Base-by-base conservation (phyloP, 2,797 vertebrate species). In the Mastacembelus armatus region DNA sequence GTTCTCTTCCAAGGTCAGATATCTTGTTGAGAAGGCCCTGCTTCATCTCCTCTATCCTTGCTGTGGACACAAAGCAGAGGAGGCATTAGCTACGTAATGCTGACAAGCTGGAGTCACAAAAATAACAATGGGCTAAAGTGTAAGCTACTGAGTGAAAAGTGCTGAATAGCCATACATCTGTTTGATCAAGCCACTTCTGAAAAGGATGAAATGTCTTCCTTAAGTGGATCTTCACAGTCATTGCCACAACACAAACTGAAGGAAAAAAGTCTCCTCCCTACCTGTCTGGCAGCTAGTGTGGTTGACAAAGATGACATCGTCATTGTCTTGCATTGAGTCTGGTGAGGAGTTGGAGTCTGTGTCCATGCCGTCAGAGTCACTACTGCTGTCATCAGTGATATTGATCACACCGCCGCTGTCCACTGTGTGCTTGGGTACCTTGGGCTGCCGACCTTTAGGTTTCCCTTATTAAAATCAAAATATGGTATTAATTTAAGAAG, bases 281-380 rank as follows among this genome's bases (percentile, higher is more conserved):
- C 94, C 93, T 80, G 91, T 90, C 82, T 93, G 87, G 58, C 56
- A 88, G 79, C 90, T 94, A 0, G 93, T 90, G 48, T 94, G 90
- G 47, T 96, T 95, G 3, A 98, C 93, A 1, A 96, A 95, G 56
- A 99, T 96, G 88, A 99, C 95, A 0, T 99, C 98, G 0, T 98
- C 96, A 4, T 96, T 96, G 39, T 98, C 98, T 0, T 95, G 69
- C 66, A 96, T 79, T 1, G 98, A 99, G 85, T 99, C 98, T 0
- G 97, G 97, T 4, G 98, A 99, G 10, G 98, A 99, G 91, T 96
- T 96, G 84, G 95, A 96, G 87, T 99, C 98, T 0, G 97, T 99
- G 79, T 99, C 98, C 67, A 97, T 89, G 63, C 93, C 96, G 1
- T 99, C 98, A 0, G 98, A 96, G 70, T 99, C 97, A 0, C 94